Base-by-base conservation (phyloP, 2,888 invertebrate species). In the Synanthedon myopaeformis region DNA sequence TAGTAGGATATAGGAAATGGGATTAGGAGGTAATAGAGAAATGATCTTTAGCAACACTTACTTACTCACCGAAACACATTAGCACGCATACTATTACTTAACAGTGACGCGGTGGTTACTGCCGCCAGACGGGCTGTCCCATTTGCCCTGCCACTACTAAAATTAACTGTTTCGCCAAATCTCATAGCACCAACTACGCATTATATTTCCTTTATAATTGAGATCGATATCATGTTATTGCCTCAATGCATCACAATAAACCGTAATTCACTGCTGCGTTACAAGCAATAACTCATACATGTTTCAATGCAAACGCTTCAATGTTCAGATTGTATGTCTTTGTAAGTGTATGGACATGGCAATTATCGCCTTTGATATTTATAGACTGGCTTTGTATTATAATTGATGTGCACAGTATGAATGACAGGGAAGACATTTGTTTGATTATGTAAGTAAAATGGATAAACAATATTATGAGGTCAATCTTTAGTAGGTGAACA, bases 311-410 rank as follows among this genome's bases (percentile, higher is more conserved):
- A 55, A 53, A 55, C 50, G 41, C 51, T 51, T 49, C 45, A 52
- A 23, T 53, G 54, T 61, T 45, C 13, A 45, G 64, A 48, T 53
- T 53, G 48, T 54, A 52, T 53, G 61, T 63, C 67, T 66, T 71
- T 72, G 70, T 71, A 35, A 35, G 61, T 51, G 11, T 54, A 41
- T 58, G 73, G 35, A 66, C 72, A 69, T 68, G 57, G 64, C 67
- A 69, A 72, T 72, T 72, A 72, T 63, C 58, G 56, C 54, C 56
- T 57, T 53, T 68, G 67, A 69, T 69, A 65, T 62, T 66, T 67
- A 49, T 45, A 13, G 45, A 12, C n/a, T 13, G 45, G 45, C 5
- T 45, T 45, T 45, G 45, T 45, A 45, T 45, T 13, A 45, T 45
- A 45, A 45, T 45, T 45, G 45, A 45, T 45, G 35, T 35, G 6